These are phyloP conservation scores for Acipenser oxyrinchus DNA, from an alignment of 2,797 vertebrate genomes.

Conservation along the genomic window DNA sequence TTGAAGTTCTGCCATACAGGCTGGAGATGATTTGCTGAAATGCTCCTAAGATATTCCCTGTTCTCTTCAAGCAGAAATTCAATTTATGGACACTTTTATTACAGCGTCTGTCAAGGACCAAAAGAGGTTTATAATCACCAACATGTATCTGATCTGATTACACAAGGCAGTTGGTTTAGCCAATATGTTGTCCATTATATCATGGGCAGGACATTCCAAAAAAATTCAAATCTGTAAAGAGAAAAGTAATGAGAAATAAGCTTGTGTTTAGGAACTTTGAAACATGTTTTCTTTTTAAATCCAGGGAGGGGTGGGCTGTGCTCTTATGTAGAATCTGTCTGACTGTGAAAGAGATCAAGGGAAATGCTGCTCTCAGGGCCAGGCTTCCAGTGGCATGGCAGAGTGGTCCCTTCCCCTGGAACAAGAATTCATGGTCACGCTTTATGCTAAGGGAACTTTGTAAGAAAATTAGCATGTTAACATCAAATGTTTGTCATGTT, in stretches of 20 bases:
- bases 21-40: slow-evolving; percentile 97
- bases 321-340: slow-evolving; percentile 19
- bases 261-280: slow-evolving; percentile 13
- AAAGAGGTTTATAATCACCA: slow-evolving; percentile 89
- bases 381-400: not conserved
- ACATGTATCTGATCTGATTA: slow-evolving; percentile 77
- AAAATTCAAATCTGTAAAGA: slow-evolving; percentile 61
- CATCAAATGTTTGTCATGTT: too few species aligned
- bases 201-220: slow-evolving; percentile 49
- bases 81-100: slow-evolving; percentile 99
- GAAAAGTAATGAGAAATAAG: slow-evolving; percentile 52
- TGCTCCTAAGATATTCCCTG: slow-evolving; percentile 90
- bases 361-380: slow-evolving; percentile 11
- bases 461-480: too few species aligned
- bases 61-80: slow-evolving; percentile 92
- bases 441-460: too few species aligned
- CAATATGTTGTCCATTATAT: slow-evolving; percentile 64
- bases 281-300: slow-evolving; percentile 13
- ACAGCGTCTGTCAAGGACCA: slow-evolving; percentile 93
- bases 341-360: too few species aligned
- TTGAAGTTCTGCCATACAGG: slow-evolving; percentile 85
- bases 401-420: not conserved
- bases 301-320: slow-evolving; percentile 38
- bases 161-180: slow-evolving; percentile 53
- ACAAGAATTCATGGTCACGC: too few species aligned